Conservation (phyloP, 2,888 invertebrate genomes). For the Eledona agricola region DNA sequence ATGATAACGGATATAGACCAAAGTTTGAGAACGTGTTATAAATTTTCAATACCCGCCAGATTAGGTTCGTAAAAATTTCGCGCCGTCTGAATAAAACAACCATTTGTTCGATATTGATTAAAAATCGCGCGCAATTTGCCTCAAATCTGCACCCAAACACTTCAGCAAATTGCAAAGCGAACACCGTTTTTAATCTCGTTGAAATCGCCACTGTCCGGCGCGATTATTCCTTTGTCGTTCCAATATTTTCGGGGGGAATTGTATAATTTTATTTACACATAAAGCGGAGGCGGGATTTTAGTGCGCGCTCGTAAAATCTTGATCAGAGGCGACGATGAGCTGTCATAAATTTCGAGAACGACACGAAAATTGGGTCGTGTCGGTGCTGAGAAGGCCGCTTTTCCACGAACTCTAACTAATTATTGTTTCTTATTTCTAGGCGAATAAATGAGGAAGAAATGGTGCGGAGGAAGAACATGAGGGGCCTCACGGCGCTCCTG, state of each 20-base stretch:
- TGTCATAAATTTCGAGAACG: slow-evolving; percentile 36
- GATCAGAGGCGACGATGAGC: slow-evolving; percentile 39
- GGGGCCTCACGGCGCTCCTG: slow-evolving; percentile 16
- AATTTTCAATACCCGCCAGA: slow-evolving; percentile 45
- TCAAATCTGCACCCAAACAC: slow-evolving; percentile 12
- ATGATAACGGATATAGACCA: slow-evolving; percentile 48
- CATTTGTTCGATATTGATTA: slow-evolving; percentile 4
- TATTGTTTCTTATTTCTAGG: too few species aligned
- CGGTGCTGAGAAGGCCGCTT: slow-evolving; percentile 16
- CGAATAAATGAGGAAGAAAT: slow-evolving; percentile 36
- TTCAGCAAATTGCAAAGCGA: slow-evolving; percentile 17
- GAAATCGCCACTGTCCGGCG: slow-evolving; percentile 8
- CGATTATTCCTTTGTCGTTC: too few species aligned
- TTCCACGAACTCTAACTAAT: too few species aligned
- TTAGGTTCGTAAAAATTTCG: slow-evolving; percentile 26
- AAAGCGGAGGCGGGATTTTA: slow-evolving; percentile 37
- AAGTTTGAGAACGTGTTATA: slow-evolving; percentile 50
- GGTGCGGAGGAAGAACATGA: slow-evolving; percentile 23
- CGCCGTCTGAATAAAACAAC: slow-evolving; percentile 14
- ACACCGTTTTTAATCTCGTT: slow-evolving; percentile 15
- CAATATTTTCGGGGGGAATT: slow-evolving; percentile 14
- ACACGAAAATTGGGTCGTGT: slow-evolving; percentile 32
- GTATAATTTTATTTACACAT: slow-evolving; percentile 39
- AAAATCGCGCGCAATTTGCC: slow-evolving; percentile 17
- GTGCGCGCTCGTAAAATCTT: slow-evolving; percentile 37